A percentile compares a stretch with the other conserved stretches of the same genome.
Evolutionary conservation across 1,140 invertebrate genomes (phyloP).

Genomic region (Drosophila ambigua): DNA sequence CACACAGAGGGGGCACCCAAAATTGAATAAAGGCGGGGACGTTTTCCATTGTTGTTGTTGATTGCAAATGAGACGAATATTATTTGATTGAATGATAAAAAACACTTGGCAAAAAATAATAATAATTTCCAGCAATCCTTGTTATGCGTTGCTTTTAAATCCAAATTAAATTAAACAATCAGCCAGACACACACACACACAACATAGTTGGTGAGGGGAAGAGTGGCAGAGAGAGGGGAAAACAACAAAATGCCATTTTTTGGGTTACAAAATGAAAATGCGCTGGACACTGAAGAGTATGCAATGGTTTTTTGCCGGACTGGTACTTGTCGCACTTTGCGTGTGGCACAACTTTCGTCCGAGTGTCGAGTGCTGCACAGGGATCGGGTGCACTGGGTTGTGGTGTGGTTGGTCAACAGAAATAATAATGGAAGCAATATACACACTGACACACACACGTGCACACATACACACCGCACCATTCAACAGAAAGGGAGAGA

Average conservation of each 20-base stretch:
- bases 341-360: constrained; percentile 50
- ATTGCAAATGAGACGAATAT: constrained; percentile 54
- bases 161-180: constrained; percentile 74
- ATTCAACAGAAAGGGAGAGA: not conserved
- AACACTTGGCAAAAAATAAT: constrained; percentile 33
- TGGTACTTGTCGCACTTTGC: constrained; percentile 20
- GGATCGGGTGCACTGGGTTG: not conserved
- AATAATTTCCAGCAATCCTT: constrained; percentile 55
- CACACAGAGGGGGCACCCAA: no score
- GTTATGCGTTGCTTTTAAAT: constrained; percentile 71
- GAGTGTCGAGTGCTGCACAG: constrained; percentile 30
- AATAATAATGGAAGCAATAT: constrained; percentile 57
- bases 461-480: constrained; percentile 1
- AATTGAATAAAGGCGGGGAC: no score
- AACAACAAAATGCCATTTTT: constrained; percentile 63
- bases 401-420: constrained; percentile 61
- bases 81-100: constrained; percentile 50
- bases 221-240: no score
- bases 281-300: constrained; percentile 71
- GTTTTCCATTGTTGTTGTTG: constrained; percentile 24
- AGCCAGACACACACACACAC: constrained; percentile 26
- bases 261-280: constrained; percentile 62
- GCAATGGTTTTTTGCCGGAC: constrained; percentile 40
- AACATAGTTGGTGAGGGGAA: not conserved
- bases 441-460: constrained; percentile 28